Base-by-base conservation (phyloP, 1,140 invertebrate species). In the Bombus difficillimus region DNA sequence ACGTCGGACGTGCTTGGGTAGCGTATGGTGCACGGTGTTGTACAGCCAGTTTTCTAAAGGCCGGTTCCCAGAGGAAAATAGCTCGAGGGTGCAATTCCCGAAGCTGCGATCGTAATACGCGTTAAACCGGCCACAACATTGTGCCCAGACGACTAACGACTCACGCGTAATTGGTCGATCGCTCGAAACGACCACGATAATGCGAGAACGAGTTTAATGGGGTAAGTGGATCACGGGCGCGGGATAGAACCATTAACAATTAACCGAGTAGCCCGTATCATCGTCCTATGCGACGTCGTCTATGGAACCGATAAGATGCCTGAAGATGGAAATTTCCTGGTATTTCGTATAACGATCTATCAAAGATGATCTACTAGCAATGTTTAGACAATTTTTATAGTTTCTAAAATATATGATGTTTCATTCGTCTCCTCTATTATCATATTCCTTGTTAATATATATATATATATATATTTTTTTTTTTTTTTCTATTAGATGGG, bases 151-250 rank as follows among this genome's bases (percentile, higher is more conserved):
- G 85, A 59, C 86, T 90, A 90, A 87, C 85, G 81, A 90, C 85
- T 87, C 66, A 72, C 57, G 62, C 47, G 81, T 89, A 91, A 91
- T 86, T 85, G 89, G 79, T 62, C 43, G 39, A 66, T 37, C 78
- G 74, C 62, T 85, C 41, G 74, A 80, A 75, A 71, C 79, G 53
- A 59, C 68, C 13, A 86, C 74, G 88, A 91, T 89, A 89, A 89
- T 83, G 84, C 68, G 80, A 74, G 88, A 89, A 85, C 75, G 71
- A 88, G 84, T 89, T 91, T 90, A 92, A 92, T 87, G 86, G 87
- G 86, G 75, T 89, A 92, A 92, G 86, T 92, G 91, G 89, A 92
- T 93, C 92, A 92, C 88, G 78, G 69, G 83, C 81, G 41, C 78
- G 79, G 86, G 81, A 86, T 87, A 86, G 75, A 86, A 69, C 72